Base-by-base conservation (phyloP, 2,113 vertebrate species). In the Herpetotheres cachinnans region DNA sequence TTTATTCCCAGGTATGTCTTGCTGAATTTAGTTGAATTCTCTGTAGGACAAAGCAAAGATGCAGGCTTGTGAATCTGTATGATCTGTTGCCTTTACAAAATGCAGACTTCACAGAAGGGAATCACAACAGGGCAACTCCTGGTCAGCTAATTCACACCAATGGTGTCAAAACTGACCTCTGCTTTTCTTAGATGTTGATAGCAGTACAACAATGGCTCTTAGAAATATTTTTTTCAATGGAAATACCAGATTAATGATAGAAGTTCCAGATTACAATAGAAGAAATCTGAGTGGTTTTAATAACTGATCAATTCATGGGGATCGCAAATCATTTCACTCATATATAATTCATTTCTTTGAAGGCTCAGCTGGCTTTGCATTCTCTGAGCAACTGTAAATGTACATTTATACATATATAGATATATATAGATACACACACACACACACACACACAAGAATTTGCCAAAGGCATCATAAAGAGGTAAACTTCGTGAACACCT, bases 91-190 rank as follows among this genome's bases (percentile, higher is more conserved):
- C 83, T 50, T 71, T 82, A 84, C 76, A 84, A 50, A 76, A 62
- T 67, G 34, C 83, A 89, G 78, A 54, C 3, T 93, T 96, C 88
- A 82, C 50, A 66, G 67, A 95, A 73, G 15, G 8, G 8, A 10
- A 66, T 86, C 69, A 77, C 69, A 94, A 82, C 29, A 82, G 56
- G 56, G 85, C 62, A 96, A 32, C 59, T 95, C 44, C 73, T 89
- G 90, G 62, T 34, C 88, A 96, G 66, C 65, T 79, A 95, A 76
- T 69, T 88, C 58, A 86, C 44, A 78, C 49, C 52, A 19, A 87
- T 61, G 89, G 63, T 67, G 74, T 89, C 34, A 95, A 96, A 97
- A 91, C 29, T 87, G 84, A 79, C 76, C 73, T 89, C 82, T 62
- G 54, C 27, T 65, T 93, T 95, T 79, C 85, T 89, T 59, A 82